Conservation (phyloP, 1,140 invertebrate genomes). For the Ostrea denselamellosa region DNA sequence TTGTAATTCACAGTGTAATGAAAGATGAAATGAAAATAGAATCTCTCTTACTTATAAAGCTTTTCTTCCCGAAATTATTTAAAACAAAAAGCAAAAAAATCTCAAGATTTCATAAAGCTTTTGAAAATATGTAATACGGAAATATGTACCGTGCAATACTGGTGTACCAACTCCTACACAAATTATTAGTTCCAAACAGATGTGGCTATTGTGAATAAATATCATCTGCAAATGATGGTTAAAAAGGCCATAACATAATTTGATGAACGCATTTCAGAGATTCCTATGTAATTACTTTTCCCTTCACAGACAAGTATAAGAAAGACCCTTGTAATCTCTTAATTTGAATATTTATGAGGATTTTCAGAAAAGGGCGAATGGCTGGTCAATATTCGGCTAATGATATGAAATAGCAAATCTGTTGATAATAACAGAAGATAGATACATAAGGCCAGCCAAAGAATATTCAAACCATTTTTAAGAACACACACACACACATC, state of each 20-base stretch:
- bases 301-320: background rate
- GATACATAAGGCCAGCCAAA: background rate
- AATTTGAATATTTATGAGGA: slow-evolving; percentile 29
- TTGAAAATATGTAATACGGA: too few relatives aligned
- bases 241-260: background rate
- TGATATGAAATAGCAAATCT: background rate
- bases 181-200: too few relatives aligned
- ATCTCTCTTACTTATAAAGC: too few relatives aligned
- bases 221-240: too few relatives aligned
- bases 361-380: background rate
- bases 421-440: background rate
- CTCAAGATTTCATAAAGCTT: too few relatives aligned
- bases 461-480: background rate
- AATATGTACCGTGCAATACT: too few relatives aligned
- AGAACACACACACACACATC: background rate
- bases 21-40: too few relatives aligned
- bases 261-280: slow-evolving; percentile 1
- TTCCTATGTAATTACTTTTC: slow-evolving; percentile 16
- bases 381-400: slow-evolving; percentile 35
- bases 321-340: slow-evolving; percentile 12
- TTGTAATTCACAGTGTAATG: too few relatives aligned
- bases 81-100: too few relatives aligned
- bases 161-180: too few relatives aligned
- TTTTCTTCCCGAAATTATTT: too few relatives aligned
- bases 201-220: too few relatives aligned